Base-by-base conservation (phyloP, 23 tunicate genomes). In the Phallusia fumigata region DNA sequence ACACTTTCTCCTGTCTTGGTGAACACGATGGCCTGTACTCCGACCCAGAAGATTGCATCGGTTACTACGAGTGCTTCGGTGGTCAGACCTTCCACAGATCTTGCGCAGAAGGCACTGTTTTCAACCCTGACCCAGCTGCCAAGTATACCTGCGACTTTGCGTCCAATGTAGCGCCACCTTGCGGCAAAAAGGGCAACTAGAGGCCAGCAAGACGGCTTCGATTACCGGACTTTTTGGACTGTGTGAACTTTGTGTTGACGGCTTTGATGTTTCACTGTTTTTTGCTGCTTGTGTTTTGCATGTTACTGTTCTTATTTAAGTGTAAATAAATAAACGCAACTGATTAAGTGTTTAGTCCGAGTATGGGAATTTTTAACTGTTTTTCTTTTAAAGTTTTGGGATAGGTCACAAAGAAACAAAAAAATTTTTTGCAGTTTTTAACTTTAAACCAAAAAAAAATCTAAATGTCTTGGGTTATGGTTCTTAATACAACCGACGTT, bases 81-180 rank as follows among this genome's bases (percentile, higher is more conserved):
- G 78, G 69, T 65, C 49, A 28, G 19, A 65, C 44, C 45, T 85
- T 30, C 44, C 88, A 79, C 79, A 65, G 78, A 22, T 10, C 36
- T 19, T 85, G 88, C 53, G 58, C 83, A 0, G 30, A 3, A 5
- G 83, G 83, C 21, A 85, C 88, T 0, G 83, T 78, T 11, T 79
- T 85, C 28, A 31, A 69, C 35, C 34, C 72, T 15, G 73, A 65
- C 24, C 75, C 81, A 16, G 76, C 19, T 12, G 21, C 30, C 13
- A 8, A 21, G 69, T 35, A 47, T n/a, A 35, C 44, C 1, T 84
- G 87, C 40, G 87, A 84, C 31, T 52, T 2, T 52, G 26, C 81
- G 0, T 19, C 50, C 2, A 84, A 84, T 32, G 87, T 84, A 19
- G 35, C 78, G 24, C 78, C 83, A n/a, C 83, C 88, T 0, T 85